Evolutionary conservation across 2,113 vertebrate species (phyloP).

Genomic region (Lycaon pictus): DNA sequence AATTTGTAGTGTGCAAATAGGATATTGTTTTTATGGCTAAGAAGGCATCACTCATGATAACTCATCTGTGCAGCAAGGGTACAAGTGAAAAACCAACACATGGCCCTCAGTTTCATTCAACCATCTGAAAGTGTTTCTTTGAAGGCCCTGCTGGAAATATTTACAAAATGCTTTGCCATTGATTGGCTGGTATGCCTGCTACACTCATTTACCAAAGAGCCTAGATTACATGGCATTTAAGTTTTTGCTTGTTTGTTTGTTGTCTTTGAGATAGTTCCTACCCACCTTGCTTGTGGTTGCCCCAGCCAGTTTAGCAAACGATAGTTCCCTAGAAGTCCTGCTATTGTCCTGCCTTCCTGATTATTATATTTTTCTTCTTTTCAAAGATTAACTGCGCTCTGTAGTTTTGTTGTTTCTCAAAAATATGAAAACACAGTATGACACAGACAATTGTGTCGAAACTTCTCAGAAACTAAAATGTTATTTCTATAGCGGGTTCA

Average conservation of each 20-base stretch:
- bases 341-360: background rate
- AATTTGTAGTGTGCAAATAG: constrained; percentile 45
- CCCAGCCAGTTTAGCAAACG: background rate
- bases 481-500: background rate
- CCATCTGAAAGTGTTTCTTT: background rate
- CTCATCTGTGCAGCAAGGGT: background rate
- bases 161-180: background rate
- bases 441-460: background rate
- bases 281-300: background rate
- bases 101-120: background rate
- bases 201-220: background rate
- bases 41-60: background rate
- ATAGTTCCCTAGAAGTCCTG: background rate
- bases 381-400: background rate
- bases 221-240: background rate
- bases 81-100: background rate
- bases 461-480: constrained; percentile 44
- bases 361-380: constrained; percentile 36
- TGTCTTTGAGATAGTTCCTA: constrained; percentile 10
- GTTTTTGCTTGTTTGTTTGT: background rate
- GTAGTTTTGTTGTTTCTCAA: constrained; percentile 48
- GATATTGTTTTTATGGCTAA: constrained; percentile 20
- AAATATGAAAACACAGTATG: background rate
- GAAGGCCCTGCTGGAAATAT: background rate
- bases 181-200: background rate